phyloP scores from a whole-genome alignment of 53 echinoderm and acorn worm species.

The Temnopleurus reevesii region DNA sequence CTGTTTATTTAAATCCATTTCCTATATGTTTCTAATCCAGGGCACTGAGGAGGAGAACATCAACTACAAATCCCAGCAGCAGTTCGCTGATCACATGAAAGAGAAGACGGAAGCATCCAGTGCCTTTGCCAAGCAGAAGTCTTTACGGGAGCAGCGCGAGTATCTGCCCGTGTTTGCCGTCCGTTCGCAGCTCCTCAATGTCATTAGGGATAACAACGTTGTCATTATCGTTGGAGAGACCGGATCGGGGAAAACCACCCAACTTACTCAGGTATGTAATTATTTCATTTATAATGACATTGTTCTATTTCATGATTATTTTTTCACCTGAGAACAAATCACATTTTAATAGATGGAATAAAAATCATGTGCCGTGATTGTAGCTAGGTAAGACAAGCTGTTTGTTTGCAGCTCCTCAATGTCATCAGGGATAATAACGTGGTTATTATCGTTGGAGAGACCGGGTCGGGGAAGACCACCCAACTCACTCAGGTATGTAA shows the following conservation, averaged over 20 bases:
- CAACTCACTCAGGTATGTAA: conserved; percentile 91
- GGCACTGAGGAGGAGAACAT: conserved; percentile 83
- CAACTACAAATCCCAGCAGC: conserved; percentile 98
- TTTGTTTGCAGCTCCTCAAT: conserved; percentile 80
- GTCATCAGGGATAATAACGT: conserved; percentile 96
- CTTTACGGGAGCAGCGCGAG: conserved; percentile 84
- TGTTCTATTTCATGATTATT: too few relatives aligned
- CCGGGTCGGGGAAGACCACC: conserved; percentile 98
- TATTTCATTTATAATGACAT: too few relatives aligned
- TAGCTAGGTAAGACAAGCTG: too few relatives aligned
- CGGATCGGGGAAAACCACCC: conserved; percentile 98
- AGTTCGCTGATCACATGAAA: conserved; percentile 99
- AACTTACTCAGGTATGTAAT: conserved; percentile 89
- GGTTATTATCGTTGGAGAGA: conserved; percentile 95
- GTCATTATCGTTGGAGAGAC: conserved; percentile 98
- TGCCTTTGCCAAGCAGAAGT: conserved; percentile 87
- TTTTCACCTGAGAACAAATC: too few relatives aligned
- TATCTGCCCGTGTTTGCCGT: conserved; percentile 92
- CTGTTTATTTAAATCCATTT: too few relatives aligned
- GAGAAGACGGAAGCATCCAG: conserved; percentile 93
- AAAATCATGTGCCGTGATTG: too few relatives aligned
- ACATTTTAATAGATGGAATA: too few relatives aligned
- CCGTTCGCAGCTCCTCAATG: conserved; percentile 79
- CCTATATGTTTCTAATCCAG: background rate
- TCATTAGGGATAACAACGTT: conserved; percentile 95